Evolutionary conservation across 2,113 vertebrate genomes (phyloP).

Genomic region (Anoura caudifer): DNA sequence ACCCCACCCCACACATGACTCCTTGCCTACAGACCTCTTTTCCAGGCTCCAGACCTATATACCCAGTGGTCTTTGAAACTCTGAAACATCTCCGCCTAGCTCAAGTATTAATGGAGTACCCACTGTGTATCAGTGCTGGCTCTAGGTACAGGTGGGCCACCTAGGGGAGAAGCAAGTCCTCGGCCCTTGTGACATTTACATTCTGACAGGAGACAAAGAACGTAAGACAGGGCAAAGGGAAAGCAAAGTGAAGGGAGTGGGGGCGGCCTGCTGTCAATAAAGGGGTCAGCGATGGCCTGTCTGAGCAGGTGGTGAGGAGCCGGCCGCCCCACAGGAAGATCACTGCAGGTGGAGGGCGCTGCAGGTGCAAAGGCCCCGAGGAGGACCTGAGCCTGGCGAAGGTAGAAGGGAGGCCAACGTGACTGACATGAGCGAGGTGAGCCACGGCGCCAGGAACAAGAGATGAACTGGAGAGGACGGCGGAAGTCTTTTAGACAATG

Average conservation of each 20-base stretch:
- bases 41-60: background rate
- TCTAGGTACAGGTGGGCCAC: background rate
- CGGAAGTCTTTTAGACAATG: background rate
- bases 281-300: background rate
- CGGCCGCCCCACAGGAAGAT: background rate
- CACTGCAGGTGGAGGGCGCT: background rate
- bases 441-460: accelerated
- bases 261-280: background rate
- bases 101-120: background rate
- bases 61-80: background rate
- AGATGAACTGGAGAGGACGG: background rate
- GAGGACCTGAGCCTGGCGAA: background rate
- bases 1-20: background rate
- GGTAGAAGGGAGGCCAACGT: background rate
- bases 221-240: background rate
- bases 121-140: background rate
- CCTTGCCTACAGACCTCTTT: background rate
- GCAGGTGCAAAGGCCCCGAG: background rate
- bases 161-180: background rate
- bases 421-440: too few species aligned
- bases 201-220: background rate
- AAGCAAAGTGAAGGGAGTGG: background rate
- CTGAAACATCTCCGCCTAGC: background rate
- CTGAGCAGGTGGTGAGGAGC: background rate
- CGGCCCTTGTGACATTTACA: background rate